A percentile compares a stretch with the other conserved stretches of the same genome.
These are phyloP conservation scores for Ganaspis brasiliensis DNA, from an alignment of 2,888 invertebrate genomes.

Conservation along the genomic window DNA sequence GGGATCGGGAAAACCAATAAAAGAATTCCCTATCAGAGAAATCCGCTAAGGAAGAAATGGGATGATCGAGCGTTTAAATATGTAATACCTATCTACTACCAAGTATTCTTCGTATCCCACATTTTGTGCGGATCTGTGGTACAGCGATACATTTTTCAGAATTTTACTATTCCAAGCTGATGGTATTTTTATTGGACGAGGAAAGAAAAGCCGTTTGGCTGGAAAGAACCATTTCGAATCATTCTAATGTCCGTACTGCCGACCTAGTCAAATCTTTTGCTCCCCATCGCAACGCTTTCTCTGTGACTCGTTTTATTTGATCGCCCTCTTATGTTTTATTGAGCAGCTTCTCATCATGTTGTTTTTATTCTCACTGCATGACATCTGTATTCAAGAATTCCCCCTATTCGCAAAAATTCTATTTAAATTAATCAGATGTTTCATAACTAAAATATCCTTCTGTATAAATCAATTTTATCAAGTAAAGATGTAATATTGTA, in stretches of 20 bases:
- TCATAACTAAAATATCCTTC: background rate
- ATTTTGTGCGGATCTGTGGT: conserved; percentile 48
- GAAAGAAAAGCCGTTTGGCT: conserved; percentile 60
- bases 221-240: conserved; percentile 37
- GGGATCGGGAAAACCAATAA: background rate
- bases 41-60: conserved; percentile 51
- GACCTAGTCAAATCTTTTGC: conserved; percentile 31
- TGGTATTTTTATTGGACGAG: conserved; percentile 51
- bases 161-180: conserved; percentile 64
- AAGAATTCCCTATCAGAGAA: conserved; percentile 8
- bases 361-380: conserved; percentile 34
- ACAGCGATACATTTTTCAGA: conserved; percentile 70
- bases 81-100: conserved; percentile 65
- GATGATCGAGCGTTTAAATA: conserved; percentile 71
- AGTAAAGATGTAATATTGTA: background rate
- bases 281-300: conserved; percentile 44
- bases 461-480: background rate
- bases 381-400: background rate
- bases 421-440: background rate
- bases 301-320: conserved; percentile 65
- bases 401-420: background rate
- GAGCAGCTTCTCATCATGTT: conserved; percentile 61
- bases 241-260: conserved; percentile 37
- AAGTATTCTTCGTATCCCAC: conserved; percentile 56
- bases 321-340: conserved; percentile 70